These are phyloP conservation scores for Etheostoma perlongum DNA, from an alignment of 2,797 vertebrate genomes.

Conservation along the genomic window DNA sequence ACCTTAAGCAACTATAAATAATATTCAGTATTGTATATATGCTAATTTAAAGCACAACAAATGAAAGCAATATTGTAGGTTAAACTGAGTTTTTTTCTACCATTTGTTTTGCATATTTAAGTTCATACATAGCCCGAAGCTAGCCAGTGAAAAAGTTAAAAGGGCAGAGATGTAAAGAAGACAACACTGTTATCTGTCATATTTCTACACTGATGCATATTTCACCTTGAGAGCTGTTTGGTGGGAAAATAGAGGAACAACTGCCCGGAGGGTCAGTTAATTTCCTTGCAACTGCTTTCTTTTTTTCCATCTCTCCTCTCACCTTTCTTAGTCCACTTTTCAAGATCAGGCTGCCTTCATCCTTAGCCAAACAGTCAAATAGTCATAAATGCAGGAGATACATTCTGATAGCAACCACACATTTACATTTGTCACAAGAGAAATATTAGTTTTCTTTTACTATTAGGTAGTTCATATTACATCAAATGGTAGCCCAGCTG, in stretches of 20 bases:
- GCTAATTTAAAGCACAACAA: background rate
- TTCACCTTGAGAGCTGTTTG: constrained; percentile 51
- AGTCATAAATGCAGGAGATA: background rate
- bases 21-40: background rate
- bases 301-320: constrained; percentile 21
- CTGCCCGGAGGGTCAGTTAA: constrained; percentile 35
- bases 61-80: background rate
- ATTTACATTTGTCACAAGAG: background rate
- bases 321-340: constrained; percentile 20
- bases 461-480: background rate
- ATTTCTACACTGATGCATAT: constrained; percentile 54
- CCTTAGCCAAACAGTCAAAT: constrained; percentile 1
- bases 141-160: constrained; percentile 40
- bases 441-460: background rate
- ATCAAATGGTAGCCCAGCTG: background rate
- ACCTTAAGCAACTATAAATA: background rate
- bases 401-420: background rate
- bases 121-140: constrained; percentile 54
- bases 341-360: constrained; percentile 8
- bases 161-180: constrained; percentile 64
- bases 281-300: constrained; percentile 26
- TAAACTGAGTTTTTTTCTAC: constrained; percentile 7
- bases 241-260: constrained; percentile 53
- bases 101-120: constrained; percentile 54
- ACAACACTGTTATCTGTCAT: constrained; percentile 64